Evolutionary conservation across 2,888 invertebrate genomes (phyloP), one percentile per base, ranked within the genome.

Genomic region (Ramazzottius varieornatus): DNA sequence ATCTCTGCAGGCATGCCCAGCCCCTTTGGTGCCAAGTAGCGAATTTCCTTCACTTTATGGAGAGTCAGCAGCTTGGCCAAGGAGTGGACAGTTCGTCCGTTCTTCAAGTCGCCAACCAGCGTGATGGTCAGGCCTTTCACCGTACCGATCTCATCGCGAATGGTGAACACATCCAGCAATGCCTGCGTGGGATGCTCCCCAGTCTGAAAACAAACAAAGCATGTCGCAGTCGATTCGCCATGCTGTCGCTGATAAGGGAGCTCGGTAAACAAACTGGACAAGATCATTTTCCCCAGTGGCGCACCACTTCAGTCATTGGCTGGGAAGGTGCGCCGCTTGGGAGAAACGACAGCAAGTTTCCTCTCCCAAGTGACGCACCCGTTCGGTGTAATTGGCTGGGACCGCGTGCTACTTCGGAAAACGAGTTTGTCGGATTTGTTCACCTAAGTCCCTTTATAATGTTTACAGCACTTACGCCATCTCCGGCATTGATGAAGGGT

Each of bases 171-270:
- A 73, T 99, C 98, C 13, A 99, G 79, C 20, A 99, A 79, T 0
- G 98, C 98, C 79, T 98, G 98, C 0, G 93, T 93, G 0, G 98
- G 98, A 77, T 94, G 93, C 75, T 94, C 93, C 0, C 93, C 93
- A 0, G 88, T 81, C 54, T 54, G 20, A 16, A 54, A 54, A 16
- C 13, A 29, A 13, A 54, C 13, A 54, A 40, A 8, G 8, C 8
- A 20, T 40, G 40, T 24, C 40, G 20, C 8, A 40, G 20, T 40
- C 20, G 20, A 40, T 40, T 20, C 8, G 40, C 8, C 40, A 40
- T 13, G 20, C 20, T 40, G 8, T 40, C 40, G 40, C 13, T 40
- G 20, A 13, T 40, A 13, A 40, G 20, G 20, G 40, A 40, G 20
- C 40, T 40, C 13, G 20, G 20, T 29, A 63, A 63, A 13, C 8